A percentile compares a stretch with the other conserved stretches of the same genome.
These are phyloP conservation scores for Porites divaricata DNA, from an alignment of 92 coral and sea anemone genomes.

Conservation along the genomic window DNA sequence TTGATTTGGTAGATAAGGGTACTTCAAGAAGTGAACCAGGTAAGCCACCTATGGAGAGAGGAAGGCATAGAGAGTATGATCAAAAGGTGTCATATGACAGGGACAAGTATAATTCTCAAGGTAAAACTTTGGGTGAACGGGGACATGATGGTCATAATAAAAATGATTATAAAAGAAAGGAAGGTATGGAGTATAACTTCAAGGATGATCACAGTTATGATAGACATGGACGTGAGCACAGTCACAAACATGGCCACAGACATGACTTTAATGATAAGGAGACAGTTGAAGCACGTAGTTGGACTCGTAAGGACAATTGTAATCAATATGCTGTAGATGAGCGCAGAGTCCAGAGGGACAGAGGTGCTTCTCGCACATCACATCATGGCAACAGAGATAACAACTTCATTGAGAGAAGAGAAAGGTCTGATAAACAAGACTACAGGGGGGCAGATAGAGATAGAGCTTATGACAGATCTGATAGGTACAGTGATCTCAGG, in stretches of 20 bases:
- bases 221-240: not conserved
- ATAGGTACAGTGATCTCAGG: not conserved
- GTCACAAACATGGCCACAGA: not conserved
- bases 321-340: not conserved
- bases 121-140: not conserved
- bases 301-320: not conserved
- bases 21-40: not conserved
- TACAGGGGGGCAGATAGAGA: not conserved
- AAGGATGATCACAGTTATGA: not conserved
- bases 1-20: not conserved
- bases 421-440: constrained; percentile 17
- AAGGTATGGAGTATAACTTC: not conserved
- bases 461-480: not conserved
- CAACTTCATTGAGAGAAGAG: constrained; percentile 16
- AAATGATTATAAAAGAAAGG: not conserved
- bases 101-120: not conserved
- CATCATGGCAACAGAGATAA: constrained; percentile 2
- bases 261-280: not conserved
- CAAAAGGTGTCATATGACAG: not conserved
- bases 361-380: not conserved
- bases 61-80: not conserved
- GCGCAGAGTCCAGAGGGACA: not conserved
- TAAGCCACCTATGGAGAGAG: not conserved
- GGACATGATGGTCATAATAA: not conserved
- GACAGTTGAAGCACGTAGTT: not conserved